Evolutionary conservation across 2,797 vertebrate species (phyloP).

Genomic region (Scolopax rusticola): DNA sequence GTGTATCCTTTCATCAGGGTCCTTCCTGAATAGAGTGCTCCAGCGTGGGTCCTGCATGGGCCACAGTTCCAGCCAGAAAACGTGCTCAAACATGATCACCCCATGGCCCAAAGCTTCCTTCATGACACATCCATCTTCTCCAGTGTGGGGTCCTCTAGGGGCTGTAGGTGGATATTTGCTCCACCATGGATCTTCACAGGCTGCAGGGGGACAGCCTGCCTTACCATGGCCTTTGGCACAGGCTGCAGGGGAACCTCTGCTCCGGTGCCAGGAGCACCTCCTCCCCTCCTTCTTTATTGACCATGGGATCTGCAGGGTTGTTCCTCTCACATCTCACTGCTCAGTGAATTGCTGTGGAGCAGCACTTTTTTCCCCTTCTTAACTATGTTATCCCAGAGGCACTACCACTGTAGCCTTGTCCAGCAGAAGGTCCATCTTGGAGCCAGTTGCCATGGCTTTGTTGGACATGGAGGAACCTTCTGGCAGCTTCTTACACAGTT

Average conservation of each 20-base stretch:
- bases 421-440: fast-evolving
- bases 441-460: not conserved
- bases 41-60: not conserved
- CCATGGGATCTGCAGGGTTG: not conserved
- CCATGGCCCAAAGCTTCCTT: fast-evolving
- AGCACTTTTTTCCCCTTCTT: not conserved
- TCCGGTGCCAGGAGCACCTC: fast-evolving
- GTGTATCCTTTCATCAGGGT: fast-evolving
- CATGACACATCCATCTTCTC: not conserved
- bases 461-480: not conserved
- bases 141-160: not conserved
- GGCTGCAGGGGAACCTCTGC: not conserved
- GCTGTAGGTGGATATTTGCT: not conserved
- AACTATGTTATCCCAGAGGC: not conserved
- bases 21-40: not conserved
- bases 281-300: not conserved
- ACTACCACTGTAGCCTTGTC: fast-evolving
- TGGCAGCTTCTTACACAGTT: not conserved
- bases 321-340: not conserved
- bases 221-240: fast-evolving
- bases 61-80: not conserved
- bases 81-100: not conserved
- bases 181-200: not conserved
- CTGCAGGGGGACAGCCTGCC: not conserved
- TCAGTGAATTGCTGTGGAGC: no score